phyloP scores from a whole-genome alignment of 2,113 vertebrate genomes.

The Cryptomyrus ogoouensis region DNA sequence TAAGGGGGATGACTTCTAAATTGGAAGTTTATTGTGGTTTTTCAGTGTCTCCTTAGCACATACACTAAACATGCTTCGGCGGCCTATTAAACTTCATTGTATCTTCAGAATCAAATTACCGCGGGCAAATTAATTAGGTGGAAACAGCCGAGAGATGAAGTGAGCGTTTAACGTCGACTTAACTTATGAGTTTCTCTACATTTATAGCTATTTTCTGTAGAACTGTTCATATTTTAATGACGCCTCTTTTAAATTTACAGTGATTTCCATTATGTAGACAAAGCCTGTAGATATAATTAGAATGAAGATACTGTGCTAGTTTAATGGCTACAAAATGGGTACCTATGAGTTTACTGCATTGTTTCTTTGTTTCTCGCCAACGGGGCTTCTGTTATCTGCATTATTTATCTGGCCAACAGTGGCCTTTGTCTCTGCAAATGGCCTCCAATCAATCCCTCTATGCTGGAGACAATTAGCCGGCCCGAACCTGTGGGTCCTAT shows the following conservation, averaged over 20 bases:
- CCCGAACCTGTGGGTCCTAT: conserved; percentile 75
- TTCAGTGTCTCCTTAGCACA: conserved; percentile 59
- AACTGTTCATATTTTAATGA: conserved; percentile 69
- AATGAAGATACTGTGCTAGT: conserved; percentile 59
- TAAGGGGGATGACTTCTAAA: conserved; percentile 37
- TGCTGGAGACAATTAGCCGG: conserved; percentile 84
- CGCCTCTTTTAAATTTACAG: conserved; percentile 56
- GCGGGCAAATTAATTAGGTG: conserved; percentile 76
- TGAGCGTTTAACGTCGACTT: conserved; percentile 35
- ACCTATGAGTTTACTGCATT: conserved; percentile 74
- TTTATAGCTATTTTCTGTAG: conserved; percentile 49
- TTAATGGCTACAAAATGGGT: conserved; percentile 58
- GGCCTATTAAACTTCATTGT: conserved; percentile 66
- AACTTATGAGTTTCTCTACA: conserved; percentile 44
- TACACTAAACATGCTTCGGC: conserved; percentile 69
- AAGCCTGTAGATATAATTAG: conserved; percentile 67
- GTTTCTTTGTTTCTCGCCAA: conserved; percentile 77
- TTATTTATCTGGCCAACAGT: conserved; percentile 91
- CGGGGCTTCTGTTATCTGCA: conserved; percentile 85
- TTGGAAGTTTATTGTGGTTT: conserved; percentile 70
- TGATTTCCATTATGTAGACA: conserved; percentile 59
- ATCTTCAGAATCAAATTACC: conserved; percentile 85
- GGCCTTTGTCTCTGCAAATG: conserved; percentile 93
- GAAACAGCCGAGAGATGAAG: conserved; percentile 52
- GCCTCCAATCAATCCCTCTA: conserved; percentile 85